Percentiles rank a stretch among this genome's conserved stretches.
Evolutionary conservation across 1,140 invertebrate genomes (phyloP).

Genomic region (Pogonomyrmex californicus): DNA sequence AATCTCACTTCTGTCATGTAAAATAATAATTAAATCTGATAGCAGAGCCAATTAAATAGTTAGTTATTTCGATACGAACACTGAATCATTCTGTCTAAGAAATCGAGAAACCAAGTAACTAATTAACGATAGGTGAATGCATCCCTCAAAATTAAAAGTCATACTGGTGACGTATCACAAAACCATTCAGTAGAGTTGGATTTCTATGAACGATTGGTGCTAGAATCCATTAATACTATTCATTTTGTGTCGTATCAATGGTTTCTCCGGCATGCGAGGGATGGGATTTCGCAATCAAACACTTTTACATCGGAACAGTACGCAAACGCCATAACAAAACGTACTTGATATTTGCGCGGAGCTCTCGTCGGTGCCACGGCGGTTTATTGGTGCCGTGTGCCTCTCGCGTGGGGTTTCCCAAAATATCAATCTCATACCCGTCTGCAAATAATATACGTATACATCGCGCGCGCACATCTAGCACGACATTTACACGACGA

Average conservation of each 20-base stretch:
- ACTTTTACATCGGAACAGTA: background rate
- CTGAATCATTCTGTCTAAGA: background rate
- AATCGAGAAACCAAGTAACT: background rate
- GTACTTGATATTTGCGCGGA: conserved; percentile 64
- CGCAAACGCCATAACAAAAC: conserved; percentile 53
- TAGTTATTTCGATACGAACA: background rate
- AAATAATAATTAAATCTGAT: background rate
- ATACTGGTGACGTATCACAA: background rate
- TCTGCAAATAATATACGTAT: conserved; percentile 76
- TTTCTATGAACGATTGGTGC: background rate
- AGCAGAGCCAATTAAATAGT: background rate
- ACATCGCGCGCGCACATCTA: conserved; percentile 67
- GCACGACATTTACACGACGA: conserved; percentile 65
- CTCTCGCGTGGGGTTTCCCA: conserved; percentile 81
- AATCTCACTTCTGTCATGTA: background rate
- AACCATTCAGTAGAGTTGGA: background rate
- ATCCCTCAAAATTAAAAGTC: background rate
- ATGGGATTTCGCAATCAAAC: conserved; percentile 1
- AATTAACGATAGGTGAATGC: background rate
- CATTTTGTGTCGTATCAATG: background rate
- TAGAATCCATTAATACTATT: background rate
- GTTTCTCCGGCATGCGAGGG: background rate
- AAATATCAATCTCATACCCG: conserved; percentile 84
- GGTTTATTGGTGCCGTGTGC: conserved; percentile 84
- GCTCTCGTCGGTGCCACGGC: conserved; percentile 52